Evolutionary conservation across 2,888 invertebrate genomes (phyloP), one percentile per base, ranked within the genome.

Genomic region (Tenthredo notha): DNA sequence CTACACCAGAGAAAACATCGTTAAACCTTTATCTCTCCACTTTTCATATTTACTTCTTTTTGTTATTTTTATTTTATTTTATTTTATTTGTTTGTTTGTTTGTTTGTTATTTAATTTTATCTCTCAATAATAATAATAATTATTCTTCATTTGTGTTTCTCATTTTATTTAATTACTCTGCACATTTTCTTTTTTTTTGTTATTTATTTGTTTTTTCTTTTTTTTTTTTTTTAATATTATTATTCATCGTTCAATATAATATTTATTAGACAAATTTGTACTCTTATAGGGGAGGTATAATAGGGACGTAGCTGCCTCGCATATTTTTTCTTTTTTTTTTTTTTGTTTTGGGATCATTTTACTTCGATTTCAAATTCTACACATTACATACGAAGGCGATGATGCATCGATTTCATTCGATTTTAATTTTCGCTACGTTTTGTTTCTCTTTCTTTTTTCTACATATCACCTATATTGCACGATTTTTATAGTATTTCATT

Each of bases 241-340:
- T 86, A 87, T 89, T 91, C 88, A 89, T 91, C 90, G 89, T 90
- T 91, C 90, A 90, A 91, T 92, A 92, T 91, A 92, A 86, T 88
- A 91, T 91, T 91, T 90, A 90, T 92, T 92, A 91, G 89, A 90
- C 90, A 92, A 91, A 93, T 93, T 93, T 93, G 93, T 93, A 93
- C 93, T 93, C 90, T 92, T 90, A 92, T 91, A 88, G 90, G 92
- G 91, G 92, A 91, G 92, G 92, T 91, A 92, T 90, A n/a, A 54
- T 91, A 89, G 91, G 90, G 90, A 91, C 91, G 90, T 89, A 87
- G 90, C 90, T 90, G 89, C 89, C 88, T 88, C 86, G 87, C 87
- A 84, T 75, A 85, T 78, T 86, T 84, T 37, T 80, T 50, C 15
- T 40, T 50, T 25, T n/a, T 10, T 37, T 70, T 84, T 84, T 85